Percentiles rank a stretch among this genome's conserved stretches.
Conservation (phyloP, 1,140 invertebrate species). For the Nephotettix cincticeps region DNA sequence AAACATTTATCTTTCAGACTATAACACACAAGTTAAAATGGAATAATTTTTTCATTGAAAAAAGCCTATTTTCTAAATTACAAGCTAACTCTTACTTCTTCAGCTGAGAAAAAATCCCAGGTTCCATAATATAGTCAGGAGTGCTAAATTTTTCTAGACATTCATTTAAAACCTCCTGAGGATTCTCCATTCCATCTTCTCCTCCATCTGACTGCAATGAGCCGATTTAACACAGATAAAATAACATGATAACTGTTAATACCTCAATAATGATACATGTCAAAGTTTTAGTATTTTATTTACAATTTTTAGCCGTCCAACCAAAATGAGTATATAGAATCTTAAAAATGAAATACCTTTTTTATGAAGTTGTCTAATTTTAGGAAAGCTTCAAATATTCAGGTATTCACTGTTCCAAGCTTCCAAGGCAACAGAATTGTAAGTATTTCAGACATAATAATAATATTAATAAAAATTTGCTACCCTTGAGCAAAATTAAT, state of each 20-base stretch:
- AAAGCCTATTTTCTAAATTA: no score
- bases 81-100: constrained; percentile 63
- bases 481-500: not conserved
- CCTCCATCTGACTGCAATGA: constrained; percentile 53
- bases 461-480: not conserved
- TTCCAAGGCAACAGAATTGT: no score
- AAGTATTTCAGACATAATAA: not conserved
- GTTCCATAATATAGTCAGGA: constrained; percentile 98
- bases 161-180: constrained; percentile 80
- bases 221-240: not conserved
- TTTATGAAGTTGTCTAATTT: not conserved
- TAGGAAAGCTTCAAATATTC: not conserved
- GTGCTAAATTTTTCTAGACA: constrained; percentile 88
- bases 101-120: constrained; percentile 90
- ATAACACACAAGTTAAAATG: no score
- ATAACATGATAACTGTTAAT: not conserved
- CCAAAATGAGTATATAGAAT: not conserved
- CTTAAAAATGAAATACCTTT: not conserved
- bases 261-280: no score
- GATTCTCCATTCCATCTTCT: constrained; percentile 77
- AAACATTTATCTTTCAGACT: no score
- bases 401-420: no score
- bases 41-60: no score
- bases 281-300: not conserved
- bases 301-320: not conserved